Evolutionary conservation across 2,888 invertebrate genomes (phyloP), one percentile per base, ranked within the genome.

Genomic region (Corbicula japonica): DNA sequence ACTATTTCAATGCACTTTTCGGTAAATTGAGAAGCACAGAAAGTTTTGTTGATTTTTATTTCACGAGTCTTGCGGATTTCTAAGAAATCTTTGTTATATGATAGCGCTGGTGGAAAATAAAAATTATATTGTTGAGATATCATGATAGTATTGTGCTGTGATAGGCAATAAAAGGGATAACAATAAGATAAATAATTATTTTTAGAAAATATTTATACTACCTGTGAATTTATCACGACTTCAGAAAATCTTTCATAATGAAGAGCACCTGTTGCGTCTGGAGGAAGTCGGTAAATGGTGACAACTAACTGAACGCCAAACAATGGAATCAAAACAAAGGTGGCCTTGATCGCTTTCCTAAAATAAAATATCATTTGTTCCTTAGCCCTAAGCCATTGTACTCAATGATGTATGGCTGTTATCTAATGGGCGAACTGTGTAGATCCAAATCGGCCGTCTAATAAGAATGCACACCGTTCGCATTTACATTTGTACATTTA

Each of bases 231-330:
- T 58, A 83, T 88, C 28, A 92, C 80, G 38, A 90, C 79, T 41
- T 86, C 86, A 0, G 88, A 85, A 35, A 91, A 82, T 68, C 86
- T 84, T 69, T 92, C 90, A 71, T 91, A 91, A 8, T 82, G 85
- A 4, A 78, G 71, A n/a, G 76, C 81, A 0, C 85, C 87, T 0
- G 83, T 62, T 18, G 74, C 73, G 5, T 85, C 88, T 0, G 86
- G 79, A 3, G 86, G 88, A 23, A 91, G 87, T 66, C 91, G 73
- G 68, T 92, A 92, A 8, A 92, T 85, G 18, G 91, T 91, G 35
- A 92, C 87, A 61, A 92, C 83, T 18, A 92, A 81, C 69, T 92
- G 92, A 0, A 92, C 85, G 1, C 93, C 93, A 80, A 93, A 93
- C 65, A 92, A 80, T 0, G 92, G 92, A 4, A 92, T 89, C 54